phyloP scores from a whole-genome alignment of 1,140 invertebrate species.

The Drosophila virilis region DNA sequence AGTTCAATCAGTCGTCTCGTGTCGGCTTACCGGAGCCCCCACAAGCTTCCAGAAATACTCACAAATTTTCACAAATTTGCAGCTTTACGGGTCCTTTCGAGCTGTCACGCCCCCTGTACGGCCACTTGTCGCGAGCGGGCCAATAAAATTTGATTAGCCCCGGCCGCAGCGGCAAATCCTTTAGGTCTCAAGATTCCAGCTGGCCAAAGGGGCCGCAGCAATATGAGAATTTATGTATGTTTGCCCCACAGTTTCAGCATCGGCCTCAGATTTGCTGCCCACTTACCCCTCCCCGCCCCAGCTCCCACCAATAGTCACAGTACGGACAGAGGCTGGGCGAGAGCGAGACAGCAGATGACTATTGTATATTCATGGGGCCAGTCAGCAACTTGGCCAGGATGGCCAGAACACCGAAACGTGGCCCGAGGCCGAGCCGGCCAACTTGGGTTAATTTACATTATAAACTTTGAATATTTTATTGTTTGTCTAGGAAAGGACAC shows the following conservation, averaged over 20 bases:
- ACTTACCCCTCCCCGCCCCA: too few species aligned
- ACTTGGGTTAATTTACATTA: constrained; percentile 82
- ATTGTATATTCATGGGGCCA: constrained; percentile 54
- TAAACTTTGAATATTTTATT: constrained; percentile 83
- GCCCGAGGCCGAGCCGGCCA: constrained; percentile 56
- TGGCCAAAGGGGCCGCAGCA: constrained; percentile 34
- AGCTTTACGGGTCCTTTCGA: constrained; percentile 3
- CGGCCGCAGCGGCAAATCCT: constrained; percentile 28
- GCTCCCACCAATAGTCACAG: not conserved
- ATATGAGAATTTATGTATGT: constrained; percentile 57
- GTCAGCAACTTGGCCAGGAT: constrained; percentile 19
- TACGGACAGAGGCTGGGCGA: not conserved
- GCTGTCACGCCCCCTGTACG: constrained; percentile 7
- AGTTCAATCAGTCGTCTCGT: constrained; percentile 57
- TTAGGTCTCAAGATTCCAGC: constrained; percentile 22
- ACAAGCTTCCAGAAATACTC: not conserved
- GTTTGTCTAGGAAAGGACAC: constrained; percentile 74
- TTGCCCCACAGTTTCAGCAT: constrained; percentile 30
- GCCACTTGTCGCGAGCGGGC: constrained; percentile 44
- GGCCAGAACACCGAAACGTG: constrained; percentile 40
- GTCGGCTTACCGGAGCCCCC: constrained; percentile 42
- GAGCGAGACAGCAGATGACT: not conserved
- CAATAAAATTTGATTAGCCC: constrained; percentile 76
- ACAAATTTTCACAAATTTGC: constrained; percentile 27
- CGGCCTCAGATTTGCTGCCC: not conserved